These are phyloP conservation scores for Ptilonorhynchus violaceus DNA, from an alignment of 2,113 vertebrate species.

Conservation along the genomic window DNA sequence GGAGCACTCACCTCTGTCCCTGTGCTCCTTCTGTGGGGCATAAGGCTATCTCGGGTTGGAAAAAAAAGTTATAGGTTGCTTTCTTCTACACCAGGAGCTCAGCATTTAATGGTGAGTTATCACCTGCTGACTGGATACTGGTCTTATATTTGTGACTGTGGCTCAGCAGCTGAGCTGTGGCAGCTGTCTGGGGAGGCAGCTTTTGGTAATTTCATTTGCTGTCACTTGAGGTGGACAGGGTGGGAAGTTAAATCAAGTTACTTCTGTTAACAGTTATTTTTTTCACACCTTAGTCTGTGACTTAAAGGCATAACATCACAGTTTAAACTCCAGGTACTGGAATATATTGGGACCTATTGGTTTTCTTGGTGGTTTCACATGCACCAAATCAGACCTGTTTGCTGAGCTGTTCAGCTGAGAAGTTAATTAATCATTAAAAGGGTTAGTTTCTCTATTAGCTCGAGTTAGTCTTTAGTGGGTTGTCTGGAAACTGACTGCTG, in stretches of 20 bases:
- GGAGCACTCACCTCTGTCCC: background rate
- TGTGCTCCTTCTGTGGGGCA: accelerated
- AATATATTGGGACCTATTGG: background rate
- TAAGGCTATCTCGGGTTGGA: background rate
- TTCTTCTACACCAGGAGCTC: background rate
- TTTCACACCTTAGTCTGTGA: background rate
- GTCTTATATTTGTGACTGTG: background rate
- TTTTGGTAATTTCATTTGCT: background rate
- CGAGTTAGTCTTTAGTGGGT: background rate
- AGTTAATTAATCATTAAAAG: background rate
- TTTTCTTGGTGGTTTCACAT: background rate
- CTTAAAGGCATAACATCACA: background rate
- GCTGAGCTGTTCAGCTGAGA: background rate
- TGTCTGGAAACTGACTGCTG: background rate
- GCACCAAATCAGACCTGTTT: background rate
- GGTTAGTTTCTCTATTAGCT: background rate
- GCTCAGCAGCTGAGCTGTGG: background rate
- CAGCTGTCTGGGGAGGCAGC: background rate
- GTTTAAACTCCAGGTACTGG: background rate
- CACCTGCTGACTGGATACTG: background rate
- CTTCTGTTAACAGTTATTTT: background rate
- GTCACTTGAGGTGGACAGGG: background rate
- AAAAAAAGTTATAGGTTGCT: background rate
- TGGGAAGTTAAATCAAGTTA: background rate
- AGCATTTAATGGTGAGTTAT: background rate